Base-by-base conservation (phyloP, 2,888 invertebrate genomes). In the Nycteola revayana region DNA sequence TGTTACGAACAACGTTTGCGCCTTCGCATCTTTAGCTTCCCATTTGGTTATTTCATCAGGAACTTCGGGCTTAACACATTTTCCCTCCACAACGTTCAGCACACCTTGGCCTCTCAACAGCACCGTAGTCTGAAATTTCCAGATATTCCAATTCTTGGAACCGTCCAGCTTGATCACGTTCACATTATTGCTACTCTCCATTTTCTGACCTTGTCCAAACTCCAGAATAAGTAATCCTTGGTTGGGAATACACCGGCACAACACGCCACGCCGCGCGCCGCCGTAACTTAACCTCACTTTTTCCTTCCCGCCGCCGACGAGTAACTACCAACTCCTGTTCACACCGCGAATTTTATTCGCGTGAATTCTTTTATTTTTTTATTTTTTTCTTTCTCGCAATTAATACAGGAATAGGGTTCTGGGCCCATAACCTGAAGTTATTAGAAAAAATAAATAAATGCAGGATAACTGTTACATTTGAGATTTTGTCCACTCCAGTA, bases 51-150 rank as follows among this genome's bases (percentile, higher is more conserved):
- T n/a, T 10, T 49, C 48, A 11, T 5, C 11, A 0, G 23, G 30
- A 1, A 10, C 28, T 27, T 49, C 42, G 0, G 59, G 60, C 10
- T 60, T 62, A 1, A 36, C 10, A 0, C 0, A 3, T 1, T 6
- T 33, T 8, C 55, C 58, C 0, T 59, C 41, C 0, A 57, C 43
- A 1, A 66, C 30, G 0, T 54, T 49, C 1, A 52, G 26, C 18
- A 18, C 40, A 0, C 43, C 47, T 17, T 59, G 44, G 9, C 58
- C 44, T 8, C 53, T 3, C 20, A 60, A 22, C 8, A 52, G 7
- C 0, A 66, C 44, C 2, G 11, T 40, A 0, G 40, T 49, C 38
- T 64, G 60, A 6, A 65, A 60, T 28, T 60, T 60, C 55, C 60
- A 61, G 0, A 61, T 28, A 24, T 56, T 60, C 57, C 58, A 62